phyloP scores from a whole-genome alignment of 2,888 invertebrate species.

The Epiblema foenella region DNA sequence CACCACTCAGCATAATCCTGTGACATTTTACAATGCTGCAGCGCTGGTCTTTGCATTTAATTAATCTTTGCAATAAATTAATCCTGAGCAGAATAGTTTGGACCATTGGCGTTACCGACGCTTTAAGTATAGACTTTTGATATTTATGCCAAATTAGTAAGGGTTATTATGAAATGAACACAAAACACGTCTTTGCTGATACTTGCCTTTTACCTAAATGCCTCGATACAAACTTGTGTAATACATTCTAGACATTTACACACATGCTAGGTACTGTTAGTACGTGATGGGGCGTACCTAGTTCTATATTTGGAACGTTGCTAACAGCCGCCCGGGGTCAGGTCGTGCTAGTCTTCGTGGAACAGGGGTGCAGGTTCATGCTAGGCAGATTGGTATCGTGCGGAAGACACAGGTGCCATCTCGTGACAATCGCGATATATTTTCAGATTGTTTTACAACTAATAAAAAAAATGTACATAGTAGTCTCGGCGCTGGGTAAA shows the following conservation, averaged over 20 bases:
- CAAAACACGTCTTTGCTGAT: not conserved
- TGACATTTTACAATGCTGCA: too few species aligned
- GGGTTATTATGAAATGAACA: too few species aligned
- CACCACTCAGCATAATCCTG: too few species aligned
- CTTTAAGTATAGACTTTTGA: too few species aligned
- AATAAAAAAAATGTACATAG: too few species aligned
- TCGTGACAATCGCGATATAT: not conserved
- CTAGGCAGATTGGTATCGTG: conserved; percentile 25
- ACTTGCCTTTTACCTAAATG: not conserved
- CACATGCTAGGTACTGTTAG: conserved; percentile 38
- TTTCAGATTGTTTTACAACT: not conserved
- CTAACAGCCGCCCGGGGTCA: conserved; percentile 55
- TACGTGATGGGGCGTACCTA: conserved; percentile 61
- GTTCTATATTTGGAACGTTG: conserved; percentile 57
- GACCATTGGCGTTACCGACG: too few species aligned
- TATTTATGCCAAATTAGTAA: too few species aligned
- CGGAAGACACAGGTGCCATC: conserved; percentile 35
- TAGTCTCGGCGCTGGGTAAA: too few species aligned
- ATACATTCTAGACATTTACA: conserved; percentile 6
- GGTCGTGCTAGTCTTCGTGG: conserved; percentile 41
- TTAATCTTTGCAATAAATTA: too few species aligned
- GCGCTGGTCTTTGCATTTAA: too few species aligned
- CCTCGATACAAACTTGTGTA: not conserved
- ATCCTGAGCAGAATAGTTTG: too few species aligned
- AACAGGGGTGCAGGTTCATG: conserved; percentile 35